These are phyloP conservation scores for Synergus umbraculus DNA, from an alignment of 2,888 invertebrate species.

Conservation along the genomic window DNA sequence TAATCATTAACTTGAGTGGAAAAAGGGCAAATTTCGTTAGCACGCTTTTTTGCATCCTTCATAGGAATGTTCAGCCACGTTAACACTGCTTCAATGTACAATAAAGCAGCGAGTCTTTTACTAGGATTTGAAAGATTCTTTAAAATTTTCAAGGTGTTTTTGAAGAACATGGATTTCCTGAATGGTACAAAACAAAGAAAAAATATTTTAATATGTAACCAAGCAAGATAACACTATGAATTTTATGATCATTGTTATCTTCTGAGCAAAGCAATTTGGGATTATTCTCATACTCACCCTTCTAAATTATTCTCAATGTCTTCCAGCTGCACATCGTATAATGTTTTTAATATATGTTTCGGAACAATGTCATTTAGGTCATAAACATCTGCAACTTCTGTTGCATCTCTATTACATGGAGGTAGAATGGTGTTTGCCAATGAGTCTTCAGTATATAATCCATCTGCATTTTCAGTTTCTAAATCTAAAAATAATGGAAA, in stretches of 20 bases:
- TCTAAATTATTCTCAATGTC: constrained; percentile 55
- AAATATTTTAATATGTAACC: not conserved
- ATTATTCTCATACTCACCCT: constrained; percentile 55
- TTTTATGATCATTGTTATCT: too few relatives aligned
- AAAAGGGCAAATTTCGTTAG: constrained; percentile 42
- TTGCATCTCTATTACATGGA: constrained; percentile 70
- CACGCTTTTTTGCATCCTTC: constrained; percentile 62
- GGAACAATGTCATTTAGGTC: constrained; percentile 72
- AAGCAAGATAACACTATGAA: too few relatives aligned
- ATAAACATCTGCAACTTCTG: constrained; percentile 68
- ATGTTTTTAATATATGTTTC: constrained; percentile 62
- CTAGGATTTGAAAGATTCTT: constrained; percentile 54
- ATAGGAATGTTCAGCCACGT: constrained; percentile 67
- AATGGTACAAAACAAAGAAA: constrained; percentile 40
- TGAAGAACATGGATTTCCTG: constrained; percentile 65
- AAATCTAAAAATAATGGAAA: constrained; percentile 56
- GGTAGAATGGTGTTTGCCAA: constrained; percentile 59
- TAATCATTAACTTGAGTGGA: constrained; percentile 63
- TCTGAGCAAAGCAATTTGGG: too few relatives aligned
- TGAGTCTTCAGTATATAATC: constrained; percentile 55
- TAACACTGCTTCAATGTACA: constrained; percentile 66
- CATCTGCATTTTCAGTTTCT: constrained; percentile 58
- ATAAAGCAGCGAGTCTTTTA: constrained; percentile 64
- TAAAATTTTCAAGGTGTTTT: constrained; percentile 52
- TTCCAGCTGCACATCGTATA: constrained; percentile 61